These are phyloP conservation scores for Ethmia dodecea DNA, from an alignment of 2,888 invertebrate species.

Conservation along the genomic window DNA sequence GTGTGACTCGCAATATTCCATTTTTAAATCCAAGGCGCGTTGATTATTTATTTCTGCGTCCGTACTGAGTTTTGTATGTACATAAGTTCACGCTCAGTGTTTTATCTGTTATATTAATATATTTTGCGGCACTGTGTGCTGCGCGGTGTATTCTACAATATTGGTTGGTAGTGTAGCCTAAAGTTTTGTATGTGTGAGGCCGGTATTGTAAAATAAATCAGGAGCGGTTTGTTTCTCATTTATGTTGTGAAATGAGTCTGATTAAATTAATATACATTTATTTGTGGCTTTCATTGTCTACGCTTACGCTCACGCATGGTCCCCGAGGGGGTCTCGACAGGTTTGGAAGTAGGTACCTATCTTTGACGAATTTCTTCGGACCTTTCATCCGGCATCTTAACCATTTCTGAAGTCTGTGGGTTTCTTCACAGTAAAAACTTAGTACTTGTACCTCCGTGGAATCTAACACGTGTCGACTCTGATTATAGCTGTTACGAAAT, in stretches of 20 bases:
- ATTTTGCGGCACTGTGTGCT: conserved; percentile 44
- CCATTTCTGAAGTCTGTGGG: too few species aligned
- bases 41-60: conserved; percentile 33
- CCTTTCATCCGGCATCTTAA: too few species aligned
- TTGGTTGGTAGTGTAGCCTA: conserved; percentile 35
- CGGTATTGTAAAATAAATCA: conserved; percentile 49
- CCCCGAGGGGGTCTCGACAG: too few species aligned
- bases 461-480: too few species aligned
- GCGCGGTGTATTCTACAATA: conserved; percentile 39
- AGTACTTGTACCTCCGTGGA: too few species aligned
- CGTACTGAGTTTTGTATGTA: conserved; percentile 27
- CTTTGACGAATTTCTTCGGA: too few species aligned
- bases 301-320: too few species aligned
- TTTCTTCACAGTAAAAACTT: too few species aligned
- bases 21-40: conserved; percentile 27
- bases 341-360: too few species aligned
- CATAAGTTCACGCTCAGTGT: conserved; percentile 24
- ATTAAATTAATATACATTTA: conserved; percentile 67
- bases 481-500: too few species aligned
- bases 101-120: conserved; percentile 31
- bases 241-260: conserved; percentile 73
- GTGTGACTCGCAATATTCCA: conserved; percentile 49
- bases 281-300: conserved; percentile 28
- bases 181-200: conserved; percentile 40
- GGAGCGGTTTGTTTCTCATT: conserved; percentile 54